Base-by-base conservation (phyloP, 2,797 vertebrate genomes). In the Arctocebus calabarensis region DNA sequence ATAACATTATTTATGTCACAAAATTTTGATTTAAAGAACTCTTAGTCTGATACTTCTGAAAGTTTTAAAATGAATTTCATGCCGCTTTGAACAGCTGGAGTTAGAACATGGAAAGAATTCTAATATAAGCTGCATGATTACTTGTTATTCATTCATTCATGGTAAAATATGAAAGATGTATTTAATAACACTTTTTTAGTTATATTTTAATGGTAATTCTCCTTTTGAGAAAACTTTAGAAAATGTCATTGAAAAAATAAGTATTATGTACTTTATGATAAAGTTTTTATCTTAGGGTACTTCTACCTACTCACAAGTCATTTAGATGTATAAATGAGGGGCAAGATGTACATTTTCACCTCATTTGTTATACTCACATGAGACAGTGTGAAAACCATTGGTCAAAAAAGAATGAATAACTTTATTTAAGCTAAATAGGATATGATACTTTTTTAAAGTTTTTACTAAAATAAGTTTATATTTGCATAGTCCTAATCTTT, bases 61-160 rank as follows among this genome's bases (percentile, higher is more conserved):
- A 85, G 25, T 82, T 94, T 91, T 66, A 8, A 92, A 93, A 88
- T 95, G 37, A 95, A 87, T 95, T 88, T 84, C 8, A 87, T 91
- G 37, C 29, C 16, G 86, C 27, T 79, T 96, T 78, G 40, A 94
- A 88, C 64, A 97, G 59, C 55, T 97, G 64, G 23, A 79, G 29
- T 86, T 94, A 20, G 57, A 92, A 92, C 34, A 83, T 79, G 64
- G 45, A 66, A 95, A 94, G 3, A 10, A 84, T 92, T 90, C 52
- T 91, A 88, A 82, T 89, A 40, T 84, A 89, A 95, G 32, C 14
- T 84, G 1, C 8, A 82, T 93, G 37, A 93, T 95, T 95, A 68
- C 40, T 91, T 91, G 7, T 91, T 93, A 90, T 14, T 86, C 71
- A 61, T 14, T 83, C 71, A 61, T 7, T 61, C 48, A 61, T 57